Evolutionary conservation across 92 coral and sea anemone species (phyloP).

Genomic region (Isaurus tuberculatus): DNA sequence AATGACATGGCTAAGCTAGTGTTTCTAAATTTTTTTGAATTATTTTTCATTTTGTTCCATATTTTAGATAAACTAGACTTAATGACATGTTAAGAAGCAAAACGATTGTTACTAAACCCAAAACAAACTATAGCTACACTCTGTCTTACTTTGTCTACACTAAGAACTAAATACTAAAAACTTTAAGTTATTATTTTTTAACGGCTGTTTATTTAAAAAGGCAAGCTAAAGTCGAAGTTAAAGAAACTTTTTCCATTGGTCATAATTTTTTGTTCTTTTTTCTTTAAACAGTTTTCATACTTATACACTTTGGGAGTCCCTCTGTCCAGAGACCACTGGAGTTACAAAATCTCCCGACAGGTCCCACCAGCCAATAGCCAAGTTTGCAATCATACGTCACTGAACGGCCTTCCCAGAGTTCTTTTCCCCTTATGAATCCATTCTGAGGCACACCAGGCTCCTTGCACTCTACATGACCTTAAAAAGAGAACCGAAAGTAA

Average conservation of each 20-base stretch:
- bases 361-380: not conserved
- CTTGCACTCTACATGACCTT: not conserved
- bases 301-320: not conserved
- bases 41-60: not conserved
- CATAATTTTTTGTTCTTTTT: not conserved
- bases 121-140: too few relatives aligned
- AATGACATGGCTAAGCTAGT: too few relatives aligned
- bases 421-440: not conserved
- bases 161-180: too few relatives aligned
- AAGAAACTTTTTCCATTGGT: too few relatives aligned
- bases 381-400: not conserved
- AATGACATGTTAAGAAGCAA: too few relatives aligned
- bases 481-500: not conserved
- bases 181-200: too few relatives aligned
- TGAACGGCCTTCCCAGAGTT: constrained; percentile 1
- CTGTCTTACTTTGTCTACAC: too few relatives aligned
- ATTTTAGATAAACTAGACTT: not conserved
- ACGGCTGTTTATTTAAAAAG: too few relatives aligned
- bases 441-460: not conserved
- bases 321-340: not conserved
- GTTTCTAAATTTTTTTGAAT: too few relatives aligned
- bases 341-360: not conserved
- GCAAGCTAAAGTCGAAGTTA: too few relatives aligned
- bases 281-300: not conserved
- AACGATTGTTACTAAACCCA: too few relatives aligned